phyloP scores from a whole-genome alignment of 2,797 vertebrate species.

The Yasuhikotakia modesta region DNA sequence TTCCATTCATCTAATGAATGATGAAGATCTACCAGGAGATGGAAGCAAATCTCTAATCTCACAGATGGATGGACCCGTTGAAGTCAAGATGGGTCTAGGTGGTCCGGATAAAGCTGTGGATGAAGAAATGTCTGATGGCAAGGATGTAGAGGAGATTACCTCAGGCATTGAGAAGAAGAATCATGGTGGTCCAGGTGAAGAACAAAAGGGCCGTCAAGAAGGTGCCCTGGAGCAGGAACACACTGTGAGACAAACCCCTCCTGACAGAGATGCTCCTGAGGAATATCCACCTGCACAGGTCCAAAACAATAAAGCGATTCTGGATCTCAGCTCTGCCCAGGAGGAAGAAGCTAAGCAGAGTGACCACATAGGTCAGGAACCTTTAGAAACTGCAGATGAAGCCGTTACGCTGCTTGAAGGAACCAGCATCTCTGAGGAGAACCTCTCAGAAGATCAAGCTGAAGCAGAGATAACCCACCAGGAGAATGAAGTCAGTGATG shows the following conservation, averaged over 20 bases:
- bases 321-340: slow-evolving; percentile 12
- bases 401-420: background rate
- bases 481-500: slow-evolving; percentile 14
- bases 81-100: slow-evolving; percentile 10
- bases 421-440: background rate
- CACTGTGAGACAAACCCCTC: background rate
- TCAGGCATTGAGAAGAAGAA: background rate
- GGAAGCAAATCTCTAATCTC: background rate
- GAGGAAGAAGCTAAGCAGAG: background rate
- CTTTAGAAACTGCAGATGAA: background rate
- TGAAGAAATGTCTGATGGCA: too few relatives aligned
- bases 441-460: background rate
- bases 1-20: slow-evolving; percentile 23
- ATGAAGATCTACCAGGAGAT: slow-evolving; percentile 18
- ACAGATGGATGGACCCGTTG: slow-evolving; percentile 2
- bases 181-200: background rate
- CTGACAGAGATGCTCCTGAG: slow-evolving; percentile 9
- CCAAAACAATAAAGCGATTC: background rate
- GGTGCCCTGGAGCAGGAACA: background rate
- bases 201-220: background rate
- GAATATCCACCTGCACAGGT: background rate
- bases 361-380: background rate
- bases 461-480: background rate
- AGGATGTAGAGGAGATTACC: too few relatives aligned
- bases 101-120: background rate